phyloP scores from a whole-genome alignment of 2,797 vertebrate genomes.

The Bradypus variegatus region DNA sequence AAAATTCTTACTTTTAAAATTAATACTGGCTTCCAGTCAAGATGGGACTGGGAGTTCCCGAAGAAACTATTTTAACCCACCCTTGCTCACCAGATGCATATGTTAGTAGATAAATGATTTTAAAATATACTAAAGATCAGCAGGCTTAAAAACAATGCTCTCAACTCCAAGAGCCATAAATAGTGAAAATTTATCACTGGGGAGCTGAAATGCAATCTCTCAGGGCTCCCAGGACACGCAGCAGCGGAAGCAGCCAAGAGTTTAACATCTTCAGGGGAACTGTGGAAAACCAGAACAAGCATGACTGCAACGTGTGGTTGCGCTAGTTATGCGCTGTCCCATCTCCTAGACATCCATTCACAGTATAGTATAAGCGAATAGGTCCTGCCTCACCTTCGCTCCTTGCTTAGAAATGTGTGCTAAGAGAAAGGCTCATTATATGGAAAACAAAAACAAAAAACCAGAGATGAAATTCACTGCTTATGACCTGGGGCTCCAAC shows the following conservation, averaged over 20 bases:
- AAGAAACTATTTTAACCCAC: neutral
- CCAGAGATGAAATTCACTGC: neutral
- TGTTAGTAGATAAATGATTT: neutral
- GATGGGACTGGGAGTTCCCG: neutral
- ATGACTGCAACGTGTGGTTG: neutral
- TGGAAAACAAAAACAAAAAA: neutral
- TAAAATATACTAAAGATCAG: neutral
- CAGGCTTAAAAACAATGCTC: neutral
- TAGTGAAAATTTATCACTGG: neutral
- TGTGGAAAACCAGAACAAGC: neutral
- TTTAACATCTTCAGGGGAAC: neutral
- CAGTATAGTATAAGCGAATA: neutral
- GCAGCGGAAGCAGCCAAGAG: neutral
- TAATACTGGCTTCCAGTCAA: neutral
- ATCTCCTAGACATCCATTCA: neutral
- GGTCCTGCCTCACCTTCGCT: neutral
- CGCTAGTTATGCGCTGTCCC: neutral
- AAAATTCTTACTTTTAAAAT: constrained; percentile 18
- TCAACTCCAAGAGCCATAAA: neutral
- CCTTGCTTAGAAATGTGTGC: neutral
- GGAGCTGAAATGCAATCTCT: neutral
- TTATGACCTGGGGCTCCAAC: neutral
- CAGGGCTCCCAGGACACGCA: neutral
- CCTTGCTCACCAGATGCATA: neutral
- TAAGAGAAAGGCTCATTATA: neutral